Conservation (phyloP, 2,113 vertebrate species). For the Xyrauchen texanus region DNA sequence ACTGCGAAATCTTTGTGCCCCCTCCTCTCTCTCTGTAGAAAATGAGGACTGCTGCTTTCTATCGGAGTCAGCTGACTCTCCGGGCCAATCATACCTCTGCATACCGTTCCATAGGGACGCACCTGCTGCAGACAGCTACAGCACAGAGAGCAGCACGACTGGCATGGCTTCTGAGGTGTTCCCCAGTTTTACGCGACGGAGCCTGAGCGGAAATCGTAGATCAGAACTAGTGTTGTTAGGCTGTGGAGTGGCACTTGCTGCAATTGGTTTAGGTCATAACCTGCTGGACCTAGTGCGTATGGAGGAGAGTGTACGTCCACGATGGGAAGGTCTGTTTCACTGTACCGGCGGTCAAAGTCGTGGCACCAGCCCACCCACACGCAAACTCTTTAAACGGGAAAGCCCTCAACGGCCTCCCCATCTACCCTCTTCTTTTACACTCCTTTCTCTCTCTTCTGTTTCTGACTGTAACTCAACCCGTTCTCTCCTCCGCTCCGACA, state of each 20-base stretch:
- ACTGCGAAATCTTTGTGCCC: constrained; percentile 12
- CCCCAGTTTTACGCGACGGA: constrained; percentile 82
- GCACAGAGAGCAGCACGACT: constrained; percentile 79
- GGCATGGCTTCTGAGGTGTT: constrained; percentile 81
- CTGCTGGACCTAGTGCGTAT: constrained; percentile 82
- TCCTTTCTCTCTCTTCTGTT: constrained; percentile 90
- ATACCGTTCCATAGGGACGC: constrained; percentile 88
- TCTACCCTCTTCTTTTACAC: constrained; percentile 79
- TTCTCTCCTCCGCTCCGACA: constrained; percentile 90
- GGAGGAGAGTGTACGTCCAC: constrained; percentile 80
- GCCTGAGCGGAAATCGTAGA: constrained; percentile 78
- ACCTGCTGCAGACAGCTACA: constrained; percentile 74
- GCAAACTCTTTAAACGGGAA: constrained; percentile 88
- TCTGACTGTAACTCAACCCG: constrained; percentile 96
- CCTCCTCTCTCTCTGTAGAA: constrained; percentile 72
- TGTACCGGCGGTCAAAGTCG: constrained; percentile 79
- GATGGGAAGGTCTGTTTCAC: constrained; percentile 90
- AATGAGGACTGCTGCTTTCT: constrained; percentile 85
- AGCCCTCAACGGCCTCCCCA: constrained; percentile 73
- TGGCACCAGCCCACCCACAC: constrained; percentile 85
- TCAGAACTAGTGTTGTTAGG: constrained; percentile 88
- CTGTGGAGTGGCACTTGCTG: constrained; percentile 89
- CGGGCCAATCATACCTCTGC: constrained; percentile 92
- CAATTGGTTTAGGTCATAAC: constrained; percentile 89
- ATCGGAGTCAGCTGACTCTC: constrained; percentile 67